Conservation (phyloP, 2,113 vertebrate genomes). For the Uria lomvia region DNA sequence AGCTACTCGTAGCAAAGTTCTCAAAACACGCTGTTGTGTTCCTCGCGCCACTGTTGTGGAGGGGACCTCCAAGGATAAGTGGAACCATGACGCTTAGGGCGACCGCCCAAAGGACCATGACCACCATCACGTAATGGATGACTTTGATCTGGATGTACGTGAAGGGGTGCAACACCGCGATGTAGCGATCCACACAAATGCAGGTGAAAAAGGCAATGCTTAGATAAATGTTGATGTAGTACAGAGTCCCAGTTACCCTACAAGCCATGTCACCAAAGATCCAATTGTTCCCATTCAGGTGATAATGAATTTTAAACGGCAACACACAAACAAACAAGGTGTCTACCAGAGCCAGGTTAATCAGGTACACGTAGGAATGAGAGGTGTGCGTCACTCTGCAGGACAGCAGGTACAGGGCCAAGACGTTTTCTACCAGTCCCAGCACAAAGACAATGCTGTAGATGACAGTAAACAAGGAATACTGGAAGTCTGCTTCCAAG, state of each 20-base stretch:
- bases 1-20: conserved; percentile 56
- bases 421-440: conserved; percentile 76
- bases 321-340: conserved; percentile 71
- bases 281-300: conserved; percentile 76
- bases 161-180: conserved; percentile 78
- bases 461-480: conserved; percentile 66
- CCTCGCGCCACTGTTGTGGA: not conserved
- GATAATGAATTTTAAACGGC: conserved; percentile 83
- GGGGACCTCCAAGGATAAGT: conserved; percentile 45
- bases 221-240: conserved; percentile 76
- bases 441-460: conserved; percentile 74
- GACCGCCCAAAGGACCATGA: conserved; percentile 62
- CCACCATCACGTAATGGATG: not conserved
- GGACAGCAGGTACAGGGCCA: conserved; percentile 70
- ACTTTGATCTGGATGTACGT: conserved; percentile 62
- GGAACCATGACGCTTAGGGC: not conserved
- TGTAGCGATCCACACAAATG: conserved; percentile 78
- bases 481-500: conserved; percentile 74
- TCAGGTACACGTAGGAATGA: conserved; percentile 73
- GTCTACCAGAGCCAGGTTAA: conserved; percentile 78
- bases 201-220: conserved; percentile 82
- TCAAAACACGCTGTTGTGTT: conserved; percentile 71
- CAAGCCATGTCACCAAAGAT: conserved; percentile 73
- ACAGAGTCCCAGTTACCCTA: conserved; percentile 66
- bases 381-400: conserved; percentile 33